Base-by-base conservation (phyloP, 2,888 invertebrate genomes). In the Tricholauxania praeusta region DNA sequence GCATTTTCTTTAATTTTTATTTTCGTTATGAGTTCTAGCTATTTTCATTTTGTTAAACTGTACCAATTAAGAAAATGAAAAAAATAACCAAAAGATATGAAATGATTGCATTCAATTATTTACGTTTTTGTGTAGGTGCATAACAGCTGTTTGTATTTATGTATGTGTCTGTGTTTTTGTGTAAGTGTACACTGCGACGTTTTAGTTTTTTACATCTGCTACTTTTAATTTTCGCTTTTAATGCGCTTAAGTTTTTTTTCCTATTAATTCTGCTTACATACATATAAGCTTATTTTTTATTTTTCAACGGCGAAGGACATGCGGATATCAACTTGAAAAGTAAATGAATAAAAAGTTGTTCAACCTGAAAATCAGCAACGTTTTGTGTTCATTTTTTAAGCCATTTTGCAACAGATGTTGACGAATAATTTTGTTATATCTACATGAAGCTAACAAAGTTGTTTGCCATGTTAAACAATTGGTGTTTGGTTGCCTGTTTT, bases 111-210 rank as follows among this genome's bases (percentile, higher is more conserved):
- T 55, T 32, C 14, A 55, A 1, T 17, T 53, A 39, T 28, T 19
- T 57, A 14, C 28, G 57, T 55, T 55, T 67, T 65, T 22, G 14
- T 65, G 64, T 65, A 57, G n/a, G n/a, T 39, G 57, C 32, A 66
- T 39, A 53, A 10, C 47, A 12, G 15, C 19, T 53, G 57, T 67
- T 39, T 53, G 22, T 55, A 48, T 55, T 67, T 7, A 19, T 52
- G 28, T 10, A 28, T 22, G 12, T 8, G 12, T 60, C 28, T 64
- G 8, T 62, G 17, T 63, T 47, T 19, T 10, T 63, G 47, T 63
- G 19, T 49, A 39, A 39, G 8, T 39, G 39, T 39, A 39, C 6
- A 10, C 39, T 39, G 39, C 39, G 7, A 39, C 7, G 48, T 17
- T 39, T 63, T 49, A 47, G 32, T 63, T 63, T 47, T 63, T 47